phyloP scores from a whole-genome alignment of 1,140 invertebrate species.

The Diorhabda carinulata region DNA sequence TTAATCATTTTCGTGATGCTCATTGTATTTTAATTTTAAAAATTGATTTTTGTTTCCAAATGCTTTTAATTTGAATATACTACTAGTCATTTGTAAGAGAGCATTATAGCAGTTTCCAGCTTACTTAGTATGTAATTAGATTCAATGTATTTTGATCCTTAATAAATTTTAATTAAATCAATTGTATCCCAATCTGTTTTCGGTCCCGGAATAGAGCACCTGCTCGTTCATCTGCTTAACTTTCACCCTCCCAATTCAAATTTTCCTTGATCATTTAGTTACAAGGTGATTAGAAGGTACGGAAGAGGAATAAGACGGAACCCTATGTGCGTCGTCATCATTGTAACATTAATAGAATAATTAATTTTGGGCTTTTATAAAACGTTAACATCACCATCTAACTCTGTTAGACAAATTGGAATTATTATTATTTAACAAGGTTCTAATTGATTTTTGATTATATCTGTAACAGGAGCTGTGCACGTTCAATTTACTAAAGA shows the following conservation, averaged over 20 bases:
- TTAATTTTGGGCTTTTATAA: conserved; percentile 3
- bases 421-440: conserved; percentile 1
- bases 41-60: no score
- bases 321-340: background rate
- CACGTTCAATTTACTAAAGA: background rate
- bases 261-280: background rate
- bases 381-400: background rate
- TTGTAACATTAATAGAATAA: conserved; percentile 3
- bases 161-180: no score
- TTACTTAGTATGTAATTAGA: no score
- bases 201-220: background rate
- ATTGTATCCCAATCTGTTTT: no score
- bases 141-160: no score
- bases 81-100: no score
- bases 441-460: conserved; percentile 1
- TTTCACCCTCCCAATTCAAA: background rate
- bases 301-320: background rate
- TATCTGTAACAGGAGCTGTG: background rate
- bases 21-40: no score
- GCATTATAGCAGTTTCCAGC: no score
- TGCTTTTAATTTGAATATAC: no score
- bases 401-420: conserved; percentile 1
- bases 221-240: background rate
- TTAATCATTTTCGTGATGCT: no score
- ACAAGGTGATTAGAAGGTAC: background rate